These are phyloP conservation scores for Pogonus chalceus DNA, from an alignment of 1,140 invertebrate genomes.

Conservation along the genomic window DNA sequence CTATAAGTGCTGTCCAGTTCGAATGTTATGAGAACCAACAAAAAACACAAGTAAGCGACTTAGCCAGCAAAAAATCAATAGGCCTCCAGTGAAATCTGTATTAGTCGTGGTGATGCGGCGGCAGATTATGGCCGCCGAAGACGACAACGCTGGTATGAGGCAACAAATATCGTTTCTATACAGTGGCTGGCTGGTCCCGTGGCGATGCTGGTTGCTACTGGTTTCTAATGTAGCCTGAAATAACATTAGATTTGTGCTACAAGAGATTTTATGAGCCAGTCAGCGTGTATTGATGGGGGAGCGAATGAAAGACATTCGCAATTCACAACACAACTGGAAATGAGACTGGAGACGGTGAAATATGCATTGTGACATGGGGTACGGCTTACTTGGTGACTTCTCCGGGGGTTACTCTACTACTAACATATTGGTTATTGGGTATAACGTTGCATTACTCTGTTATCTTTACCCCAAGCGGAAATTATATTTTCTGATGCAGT, in stretches of 20 bases:
- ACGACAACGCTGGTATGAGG: too few relatives aligned
- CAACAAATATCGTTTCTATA: not conserved
- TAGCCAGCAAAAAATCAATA: slow-evolving; percentile 4
- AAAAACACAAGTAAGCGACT: too few relatives aligned
- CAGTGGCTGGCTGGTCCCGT: not conserved
- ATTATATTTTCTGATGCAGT: too few relatives aligned
- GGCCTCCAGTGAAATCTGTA: not conserved
- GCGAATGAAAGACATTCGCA: not conserved
- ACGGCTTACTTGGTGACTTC: too few relatives aligned
- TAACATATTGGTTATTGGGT: too few relatives aligned
- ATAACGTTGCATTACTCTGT: too few relatives aligned
- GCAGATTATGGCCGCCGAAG: not conserved
- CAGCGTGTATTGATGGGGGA: not conserved
- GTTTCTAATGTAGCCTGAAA: slow-evolving; percentile 4
- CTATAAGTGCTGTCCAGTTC: too few relatives aligned
- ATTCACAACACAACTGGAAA: not conserved
- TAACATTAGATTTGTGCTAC: slow-evolving; percentile 6
- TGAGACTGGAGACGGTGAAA: not conserved
- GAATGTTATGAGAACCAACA: too few relatives aligned
- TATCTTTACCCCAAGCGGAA: too few relatives aligned
- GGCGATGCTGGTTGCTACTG: too few relatives aligned
- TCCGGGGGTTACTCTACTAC: too few relatives aligned
- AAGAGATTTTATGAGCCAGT: not conserved
- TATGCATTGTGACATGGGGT: too few relatives aligned
- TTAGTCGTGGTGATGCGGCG: not conserved